phyloP scores from a whole-genome alignment of 2,113 vertebrate genomes.

The Hipposideros armiger region DNA sequence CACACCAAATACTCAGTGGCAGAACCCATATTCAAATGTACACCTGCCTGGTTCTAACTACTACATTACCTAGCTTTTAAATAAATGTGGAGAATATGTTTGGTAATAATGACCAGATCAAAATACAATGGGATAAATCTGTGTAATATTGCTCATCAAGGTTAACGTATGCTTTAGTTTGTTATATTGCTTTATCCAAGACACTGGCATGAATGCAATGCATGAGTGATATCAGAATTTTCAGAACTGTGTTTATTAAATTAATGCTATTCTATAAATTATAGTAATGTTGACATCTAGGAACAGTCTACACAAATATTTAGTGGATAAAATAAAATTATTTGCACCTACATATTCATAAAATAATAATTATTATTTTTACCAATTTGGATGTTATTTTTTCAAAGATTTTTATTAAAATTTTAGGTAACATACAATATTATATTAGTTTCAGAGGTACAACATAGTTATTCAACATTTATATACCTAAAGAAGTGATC shows the following conservation, averaged over 20 bases:
- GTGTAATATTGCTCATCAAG: constrained; percentile 41
- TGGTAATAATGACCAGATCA: constrained; percentile 45
- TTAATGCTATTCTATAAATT: constrained; percentile 50
- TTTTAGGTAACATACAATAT: no score
- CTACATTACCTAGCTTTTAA: constrained; percentile 46
- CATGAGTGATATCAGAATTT: constrained; percentile 31
- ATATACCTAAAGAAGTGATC: no score
- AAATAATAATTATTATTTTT: neutral
- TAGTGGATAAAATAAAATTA: constrained; percentile 50
- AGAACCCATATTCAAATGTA: constrained; percentile 73
- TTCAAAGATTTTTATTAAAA: no score
- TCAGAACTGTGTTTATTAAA: constrained; percentile 35
- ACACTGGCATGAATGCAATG: constrained; percentile 29
- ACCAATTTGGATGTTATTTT: no score
- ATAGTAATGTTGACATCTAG: neutral
- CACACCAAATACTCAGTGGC: constrained; percentile 8
- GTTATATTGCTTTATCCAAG: constrained; percentile 25
- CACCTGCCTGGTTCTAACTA: constrained; percentile 52
- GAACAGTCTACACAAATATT: constrained; percentile 29
- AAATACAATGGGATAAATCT: constrained; percentile 44
- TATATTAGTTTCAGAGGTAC: no score
- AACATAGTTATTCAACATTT: no score
- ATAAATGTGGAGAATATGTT: constrained; percentile 41
- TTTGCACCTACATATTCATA: neutral
- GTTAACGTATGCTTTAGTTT: constrained; percentile 43